Conservation (phyloP, 1,140 invertebrate species). For the Halotydeus destructor region DNA sequence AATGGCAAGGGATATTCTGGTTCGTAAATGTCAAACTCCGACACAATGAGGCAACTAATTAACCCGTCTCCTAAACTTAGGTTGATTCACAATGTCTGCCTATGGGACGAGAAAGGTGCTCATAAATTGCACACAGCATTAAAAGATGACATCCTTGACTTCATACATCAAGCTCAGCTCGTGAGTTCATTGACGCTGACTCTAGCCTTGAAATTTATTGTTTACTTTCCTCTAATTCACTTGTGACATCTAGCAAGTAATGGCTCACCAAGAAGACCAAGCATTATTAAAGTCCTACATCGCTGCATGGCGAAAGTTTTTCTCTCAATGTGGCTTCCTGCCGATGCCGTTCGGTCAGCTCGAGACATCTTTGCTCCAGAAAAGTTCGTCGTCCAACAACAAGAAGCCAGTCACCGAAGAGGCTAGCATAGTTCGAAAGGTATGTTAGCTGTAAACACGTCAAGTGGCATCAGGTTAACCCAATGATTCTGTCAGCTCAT, state of each 20-base stretch:
- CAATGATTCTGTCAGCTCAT: slow-evolving; percentile 44
- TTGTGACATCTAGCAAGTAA: slow-evolving; percentile 38
- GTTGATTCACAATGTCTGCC: slow-evolving; percentile 69
- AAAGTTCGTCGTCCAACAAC: slow-evolving; percentile 27
- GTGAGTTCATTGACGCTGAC: background rate
- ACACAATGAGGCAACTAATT: too few relatives aligned
- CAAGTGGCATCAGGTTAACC: background rate
- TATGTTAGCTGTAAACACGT: slow-evolving; percentile 19
- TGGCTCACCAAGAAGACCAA: slow-evolving; percentile 77
- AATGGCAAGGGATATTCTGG: slow-evolving; percentile 96
- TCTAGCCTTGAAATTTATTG: background rate
- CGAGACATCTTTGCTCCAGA: slow-evolving; percentile 50
- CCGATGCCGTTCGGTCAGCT: slow-evolving; percentile 85
- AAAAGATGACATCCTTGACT: slow-evolving; percentile 78
- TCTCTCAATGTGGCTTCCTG: slow-evolving; percentile 87
- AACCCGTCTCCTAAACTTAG: too few relatives aligned
- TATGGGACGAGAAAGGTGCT: slow-evolving; percentile 89
- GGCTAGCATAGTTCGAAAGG: slow-evolving; percentile 68
- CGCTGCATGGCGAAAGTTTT: slow-evolving; percentile 89
- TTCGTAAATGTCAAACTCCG: slow-evolving; percentile 21
- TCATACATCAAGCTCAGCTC: slow-evolving; percentile 36
- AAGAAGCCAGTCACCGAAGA: slow-evolving; percentile 52
- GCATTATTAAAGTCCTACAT: slow-evolving; percentile 88
- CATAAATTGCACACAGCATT: slow-evolving; percentile 64
- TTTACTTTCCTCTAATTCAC: slow-evolving; percentile 1